phyloP scores from a whole-genome alignment of 2,888 invertebrate species.

The Salpingus planirostris region DNA sequence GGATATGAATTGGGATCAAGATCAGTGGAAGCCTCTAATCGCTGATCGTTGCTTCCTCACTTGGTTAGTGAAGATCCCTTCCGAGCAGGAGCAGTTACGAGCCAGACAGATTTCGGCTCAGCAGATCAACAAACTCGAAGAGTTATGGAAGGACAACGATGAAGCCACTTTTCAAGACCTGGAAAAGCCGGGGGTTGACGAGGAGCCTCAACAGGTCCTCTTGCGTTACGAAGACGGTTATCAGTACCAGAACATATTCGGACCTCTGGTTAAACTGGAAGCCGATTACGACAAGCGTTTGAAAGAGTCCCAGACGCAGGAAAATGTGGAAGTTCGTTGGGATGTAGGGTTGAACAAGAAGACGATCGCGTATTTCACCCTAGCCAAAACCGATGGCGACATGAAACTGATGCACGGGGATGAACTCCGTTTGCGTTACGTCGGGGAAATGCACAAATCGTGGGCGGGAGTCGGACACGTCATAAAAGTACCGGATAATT shows the following conservation, averaged over 20 bases:
- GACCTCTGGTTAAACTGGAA: constrained; percentile 92
- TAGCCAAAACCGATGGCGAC: constrained; percentile 96
- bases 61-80: constrained; percentile 97
- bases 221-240: constrained; percentile 95
- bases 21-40: constrained; percentile 97
- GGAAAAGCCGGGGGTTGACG: constrained; percentile 96
- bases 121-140: constrained; percentile 96
- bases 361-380: constrained; percentile 92
- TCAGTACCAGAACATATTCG: constrained; percentile 97
- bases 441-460: constrained; percentile 85
- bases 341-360: constrained; percentile 98
- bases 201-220: constrained; percentile 82
- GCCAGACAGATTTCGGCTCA: constrained; percentile 95
- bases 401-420: constrained; percentile 99
- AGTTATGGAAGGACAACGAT: constrained; percentile 97
- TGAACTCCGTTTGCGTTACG: constrained; percentile 84
- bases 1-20: constrained; percentile 99
- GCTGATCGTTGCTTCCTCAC: constrained; percentile 91
- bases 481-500: constrained; percentile 91
- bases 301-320: constrained; percentile 97
- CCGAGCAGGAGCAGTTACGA: constrained; percentile 90
- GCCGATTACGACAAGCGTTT: constrained; percentile 96
- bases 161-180: constrained; percentile 97
- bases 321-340: constrained; percentile 97
- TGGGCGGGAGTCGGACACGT: constrained; percentile 99